Conservation (phyloP, 2,888 invertebrate species). For the Chydorus sphaericus region DNA sequence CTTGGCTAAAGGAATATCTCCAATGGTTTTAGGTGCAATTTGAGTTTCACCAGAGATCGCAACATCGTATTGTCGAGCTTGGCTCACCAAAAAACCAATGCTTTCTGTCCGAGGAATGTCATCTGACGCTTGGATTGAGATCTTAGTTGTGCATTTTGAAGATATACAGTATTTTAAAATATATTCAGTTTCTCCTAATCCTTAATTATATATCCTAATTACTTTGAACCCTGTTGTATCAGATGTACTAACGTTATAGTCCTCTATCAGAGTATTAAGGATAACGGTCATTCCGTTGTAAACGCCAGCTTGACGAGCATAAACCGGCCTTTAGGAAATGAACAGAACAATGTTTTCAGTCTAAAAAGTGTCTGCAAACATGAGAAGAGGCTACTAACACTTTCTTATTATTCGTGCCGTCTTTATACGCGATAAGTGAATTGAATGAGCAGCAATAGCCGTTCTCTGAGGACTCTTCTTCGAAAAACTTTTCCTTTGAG, state of each 20-base stretch:
- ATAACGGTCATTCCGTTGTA: slow-evolving; percentile 9
- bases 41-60: not conserved
- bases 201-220: not conserved
- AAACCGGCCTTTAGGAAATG: not conserved
- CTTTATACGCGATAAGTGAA: not conserved
- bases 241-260: slow-evolving; percentile 12
- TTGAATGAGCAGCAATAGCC: slow-evolving; percentile 16
- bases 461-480: slow-evolving; percentile 13
- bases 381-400: not conserved
- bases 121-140: slow-evolving; percentile 12
- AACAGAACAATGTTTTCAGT: not conserved
- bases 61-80: not conserved
- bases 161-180: not conserved
- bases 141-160: too few relatives aligned
- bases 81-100: slow-evolving; percentile 10
- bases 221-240: slow-evolving; percentile 14
- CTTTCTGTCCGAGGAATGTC: slow-evolving; percentile 9
- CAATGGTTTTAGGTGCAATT: slow-evolving; percentile 1
- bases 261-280: slow-evolving; percentile 1
- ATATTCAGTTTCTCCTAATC: not conserved
- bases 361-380: too few relatives aligned
- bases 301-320: slow-evolving; percentile 2
- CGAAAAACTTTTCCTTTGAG: slow-evolving; percentile 4
- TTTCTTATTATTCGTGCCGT: not conserved
- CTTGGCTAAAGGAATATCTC: not conserved